Base-by-base conservation (phyloP, 2,888 invertebrate genomes). In the Bellardia pandia region DNA sequence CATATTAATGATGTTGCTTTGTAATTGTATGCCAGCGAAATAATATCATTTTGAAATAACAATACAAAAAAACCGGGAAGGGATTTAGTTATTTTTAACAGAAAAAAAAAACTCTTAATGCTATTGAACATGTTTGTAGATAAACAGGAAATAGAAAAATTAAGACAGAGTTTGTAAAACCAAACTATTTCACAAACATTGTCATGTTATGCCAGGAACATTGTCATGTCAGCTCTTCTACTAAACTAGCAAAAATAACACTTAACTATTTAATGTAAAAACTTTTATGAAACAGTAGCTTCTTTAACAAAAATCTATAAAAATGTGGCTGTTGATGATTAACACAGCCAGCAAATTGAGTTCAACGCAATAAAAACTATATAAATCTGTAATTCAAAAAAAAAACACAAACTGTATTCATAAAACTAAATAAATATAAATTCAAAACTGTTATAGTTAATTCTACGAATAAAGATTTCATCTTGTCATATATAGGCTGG, bases 1-100 rank as follows among this genome's bases (percentile, higher is more conserved):
- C 93, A 93, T 93, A 93, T 93, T 93, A 93, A 93, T 93, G 93
- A 92, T 92, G 88, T 90, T 74, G 5, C 14, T 80, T 76, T 68
- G 40, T 58, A 68, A 40, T 68, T 68, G 16, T 75, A 64, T 33
- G 64, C 45, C 56, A 30, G 42, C n/a, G n/a, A 8, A 62, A 72
- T 56, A 2, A 56, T 45, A 51, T 51, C 42, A 40, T 56, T 56
- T 77, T 77, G 7, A 42, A 79, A 30, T n/a, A 58, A 37, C n/a
- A 14, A 66, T 42, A 53, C 14, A 4, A 58, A 11, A 13, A 58
- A 30, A 58, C 8, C 0, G n/a, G n/a, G 13, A 56, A 56, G 37
- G 33, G n/a, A 62, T 37, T 14, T n/a, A 37, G 13, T 7, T 33
- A 11, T 3, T 58, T 58, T 58, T 6, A 60, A 60, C 23, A 23